Base-by-base conservation (phyloP, 2,113 vertebrate species). In the Glaucidium brasilianum region DNA sequence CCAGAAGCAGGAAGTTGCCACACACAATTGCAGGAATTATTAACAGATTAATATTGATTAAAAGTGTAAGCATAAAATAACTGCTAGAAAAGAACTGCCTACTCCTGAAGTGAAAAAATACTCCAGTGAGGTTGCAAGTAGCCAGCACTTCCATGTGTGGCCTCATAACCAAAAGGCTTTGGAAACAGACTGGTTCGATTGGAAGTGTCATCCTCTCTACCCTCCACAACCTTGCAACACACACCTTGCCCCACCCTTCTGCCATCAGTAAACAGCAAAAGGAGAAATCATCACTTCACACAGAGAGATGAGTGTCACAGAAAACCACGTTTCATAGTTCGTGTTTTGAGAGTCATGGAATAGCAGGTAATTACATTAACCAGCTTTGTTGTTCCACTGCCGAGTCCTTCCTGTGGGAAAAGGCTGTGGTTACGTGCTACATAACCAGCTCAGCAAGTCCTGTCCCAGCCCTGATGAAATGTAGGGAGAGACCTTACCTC, bases 331-430 rank as follows among this genome's bases (percentile, higher is more conserved):
- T 84, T 63, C 88, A 71, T 58, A 45, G 23, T 67, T 80, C 25
- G 11, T 77, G 71, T 53, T 90, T 88, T 90, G 53, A 69, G 78
- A 88, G 71, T 58, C 82, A 85, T 0, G 1, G 85, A 79, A 69
- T 26, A 93, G 84, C 34, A 79, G 4, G 0, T 79, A 76, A 94
- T 79, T 82, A 66, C 35, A 43, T 85, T 41, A 79, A 59, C 56
- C 64, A 79, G 63, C 74, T 79, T 88, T 77, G 83, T 74, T 95
- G 59, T 74, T 95, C 79, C 68, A 59, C 35, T 72, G 88, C 79
- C 4, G 15, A 86, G 76, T 90, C 75, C 85, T 84, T 93, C 92
- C 88, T 96, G 68, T 94, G 94, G 92, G 96, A 95, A 96, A 94
- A 66, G 92, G 50, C 76, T 77, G 88, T 91, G 91, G 88, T 95